Evolutionary conservation across 2,888 invertebrate genomes (phyloP), one percentile per base, ranked within the genome.

Genomic region (Aporophyla lueneburgensis): DNA sequence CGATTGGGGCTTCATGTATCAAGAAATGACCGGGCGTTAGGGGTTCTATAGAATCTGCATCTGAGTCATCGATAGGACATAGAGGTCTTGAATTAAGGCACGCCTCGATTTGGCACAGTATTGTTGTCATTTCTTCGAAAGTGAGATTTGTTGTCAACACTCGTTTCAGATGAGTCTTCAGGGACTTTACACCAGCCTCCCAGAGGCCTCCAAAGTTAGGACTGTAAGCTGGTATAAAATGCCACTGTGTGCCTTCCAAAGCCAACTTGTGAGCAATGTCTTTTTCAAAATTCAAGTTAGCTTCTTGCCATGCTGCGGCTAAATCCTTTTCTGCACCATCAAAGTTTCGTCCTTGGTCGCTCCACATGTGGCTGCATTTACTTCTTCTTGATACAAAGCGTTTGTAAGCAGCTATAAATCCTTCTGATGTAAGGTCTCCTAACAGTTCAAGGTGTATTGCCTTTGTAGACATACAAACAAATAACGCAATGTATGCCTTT

Each of bases 401-500:
- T 46, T 65, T 65, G 10, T 46, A 65, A 24, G 46, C 24, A 46
- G 46, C 24, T 2, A 65, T 46, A 19, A 65, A 65, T 24, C 63
- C 24, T 24, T 65, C 46, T 19, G 63, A 9, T 63, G 63, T 63
- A 24, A 24, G 46, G 63, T 24, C 24, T 63, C 24, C 46, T 46
- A 63, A 14, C n/a, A 62, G 14, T 43, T 62, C 40, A n/a, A 62
- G 21, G 16, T 61, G 40, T 61, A 61, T 33, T 10, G 46, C 24
- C 27, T 65, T 49, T 51, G 65, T 66, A 21, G 27, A 66, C 65
- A 66, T n/a, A n/a, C 49, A 66, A 49, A 66, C 27, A 66, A 66
- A 51, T 51, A 49, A 27, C 21, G 66, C 21, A 27, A 21, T 66
- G 21, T 66, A 66, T 7, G 27, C 66, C 49, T 66, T 65, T 51